Conservation (phyloP, 2,113 vertebrate genomes). For the Paradoxurus hermaphroditus region DNA sequence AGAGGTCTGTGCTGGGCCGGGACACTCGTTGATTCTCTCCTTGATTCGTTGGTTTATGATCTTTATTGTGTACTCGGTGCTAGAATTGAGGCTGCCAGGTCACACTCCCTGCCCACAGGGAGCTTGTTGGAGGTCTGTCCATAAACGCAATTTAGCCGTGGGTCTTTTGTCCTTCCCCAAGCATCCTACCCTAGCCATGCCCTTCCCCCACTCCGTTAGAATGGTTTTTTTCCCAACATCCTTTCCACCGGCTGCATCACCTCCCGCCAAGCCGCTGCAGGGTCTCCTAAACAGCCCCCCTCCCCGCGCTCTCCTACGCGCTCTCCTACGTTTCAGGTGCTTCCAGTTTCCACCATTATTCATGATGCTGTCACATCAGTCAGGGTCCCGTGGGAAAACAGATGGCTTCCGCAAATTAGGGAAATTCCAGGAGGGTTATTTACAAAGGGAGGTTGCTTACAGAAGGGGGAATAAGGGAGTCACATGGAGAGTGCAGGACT, state of each 20-base stretch:
- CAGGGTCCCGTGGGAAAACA: conserved; percentile 31
- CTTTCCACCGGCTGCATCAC: background rate
- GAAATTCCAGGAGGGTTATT: conserved; percentile 60
- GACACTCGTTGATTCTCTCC: background rate
- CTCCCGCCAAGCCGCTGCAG: background rate
- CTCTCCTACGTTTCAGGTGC: background rate
- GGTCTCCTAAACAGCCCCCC: background rate
- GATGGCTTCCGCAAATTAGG: conserved; percentile 60
- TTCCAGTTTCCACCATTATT: conserved; percentile 12
- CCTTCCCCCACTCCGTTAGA: too few relatives aligned
- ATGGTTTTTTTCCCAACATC: background rate
- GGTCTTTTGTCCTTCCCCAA: background rate
- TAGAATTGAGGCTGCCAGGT: background rate
- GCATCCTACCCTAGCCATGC: fast-evolving
- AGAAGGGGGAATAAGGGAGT: background rate
- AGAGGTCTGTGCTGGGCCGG: background rate
- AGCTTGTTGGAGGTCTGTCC: background rate
- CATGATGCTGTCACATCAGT: background rate
- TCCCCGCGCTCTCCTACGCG: fast-evolving
- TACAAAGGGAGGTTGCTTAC: background rate
- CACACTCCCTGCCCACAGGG: background rate
- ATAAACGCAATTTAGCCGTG: background rate
- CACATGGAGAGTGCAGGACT: background rate
- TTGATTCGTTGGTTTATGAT: background rate
- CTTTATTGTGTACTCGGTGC: background rate